phyloP scores from a whole-genome alignment of 23 tunicate species.

The Oikopleura albicans region DNA sequence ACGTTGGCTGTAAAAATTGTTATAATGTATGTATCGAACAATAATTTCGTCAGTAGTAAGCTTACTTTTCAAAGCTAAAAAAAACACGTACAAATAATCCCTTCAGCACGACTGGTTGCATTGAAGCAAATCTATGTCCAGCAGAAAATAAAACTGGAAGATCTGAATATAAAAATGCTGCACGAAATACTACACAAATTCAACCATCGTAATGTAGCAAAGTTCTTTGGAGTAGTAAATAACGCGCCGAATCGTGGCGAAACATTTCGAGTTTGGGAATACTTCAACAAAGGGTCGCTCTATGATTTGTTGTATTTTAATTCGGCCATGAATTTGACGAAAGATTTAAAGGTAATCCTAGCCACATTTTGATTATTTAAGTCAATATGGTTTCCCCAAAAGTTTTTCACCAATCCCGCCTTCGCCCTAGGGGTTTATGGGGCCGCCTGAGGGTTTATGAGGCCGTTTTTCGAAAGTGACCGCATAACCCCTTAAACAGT shows the following conservation, averaged over 20 bases:
- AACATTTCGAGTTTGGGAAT: background rate
- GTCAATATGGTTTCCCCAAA: too few species aligned
- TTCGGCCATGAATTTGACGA: background rate
- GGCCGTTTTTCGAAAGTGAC: too few species aligned
- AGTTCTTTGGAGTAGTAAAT: background rate
- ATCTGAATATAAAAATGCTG: background rate
- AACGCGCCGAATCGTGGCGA: background rate
- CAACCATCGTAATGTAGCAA: background rate
- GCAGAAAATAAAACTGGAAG: background rate
- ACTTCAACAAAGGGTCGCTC: background rate
- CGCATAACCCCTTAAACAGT: too few species aligned
- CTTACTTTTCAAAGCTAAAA: too few species aligned
- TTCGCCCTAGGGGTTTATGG: too few species aligned
- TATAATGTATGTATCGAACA: too few species aligned
- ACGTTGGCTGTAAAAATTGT: too few species aligned
- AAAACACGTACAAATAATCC: background rate
- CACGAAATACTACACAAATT: too few species aligned
- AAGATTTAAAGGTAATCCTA: background rate
- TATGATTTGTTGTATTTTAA: background rate
- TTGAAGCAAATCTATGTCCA: background rate
- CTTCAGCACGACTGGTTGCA: background rate
- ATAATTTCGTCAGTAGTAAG: too few species aligned
- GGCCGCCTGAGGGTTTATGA: too few species aligned
- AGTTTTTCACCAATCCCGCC: too few species aligned
- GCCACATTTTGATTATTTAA: too few species aligned